A percentile compares a stretch with the other conserved stretches of the same genome.
These are phyloP conservation scores for Lerema accius DNA, from an alignment of 1,140 invertebrate species.

Conservation along the genomic window DNA sequence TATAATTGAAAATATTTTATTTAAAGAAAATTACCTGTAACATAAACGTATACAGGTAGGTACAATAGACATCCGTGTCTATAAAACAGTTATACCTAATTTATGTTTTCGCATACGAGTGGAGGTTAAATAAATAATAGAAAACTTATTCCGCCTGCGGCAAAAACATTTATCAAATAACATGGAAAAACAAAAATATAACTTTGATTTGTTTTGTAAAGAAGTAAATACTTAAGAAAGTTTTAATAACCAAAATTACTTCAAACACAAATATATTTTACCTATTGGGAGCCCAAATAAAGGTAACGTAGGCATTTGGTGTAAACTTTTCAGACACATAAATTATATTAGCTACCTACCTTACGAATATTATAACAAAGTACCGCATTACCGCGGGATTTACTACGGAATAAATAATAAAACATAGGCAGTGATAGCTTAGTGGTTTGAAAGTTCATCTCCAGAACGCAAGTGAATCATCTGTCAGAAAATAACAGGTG, in stretches of 20 bases:
- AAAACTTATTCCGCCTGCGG: not conserved
- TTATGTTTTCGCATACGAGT: too few relatives aligned
- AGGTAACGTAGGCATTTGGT: slow-evolving; percentile 23
- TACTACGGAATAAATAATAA: slow-evolving; percentile 4
- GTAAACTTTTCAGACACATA: slow-evolving; percentile 43
- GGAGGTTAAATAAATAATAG: not conserved
- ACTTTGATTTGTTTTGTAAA: not conserved
- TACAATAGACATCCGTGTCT: too few relatives aligned
- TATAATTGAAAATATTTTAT: too few relatives aligned
- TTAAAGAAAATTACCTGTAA: too few relatives aligned
- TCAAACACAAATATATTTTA: slow-evolving; percentile 6
- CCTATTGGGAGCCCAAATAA: slow-evolving; percentile 16
- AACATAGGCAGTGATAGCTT: not conserved
- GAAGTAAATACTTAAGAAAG: slow-evolving; percentile 18
- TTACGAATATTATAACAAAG: slow-evolving; percentile 20
- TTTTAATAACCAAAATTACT: slow-evolving; percentile 19
- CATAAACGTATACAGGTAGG: too few relatives aligned
- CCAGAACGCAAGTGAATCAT: too few relatives aligned
- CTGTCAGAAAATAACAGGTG: too few relatives aligned
- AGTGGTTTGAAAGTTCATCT: too few relatives aligned
- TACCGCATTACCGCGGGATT: slow-evolving; percentile 2
- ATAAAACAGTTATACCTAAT: too few relatives aligned
- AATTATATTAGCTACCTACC: slow-evolving; percentile 35
- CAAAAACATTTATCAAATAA: slow-evolving; percentile 11
- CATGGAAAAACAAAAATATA: not conserved